Conservation (phyloP, 2,113 vertebrate genomes). For the Myodes glareolus region DNA sequence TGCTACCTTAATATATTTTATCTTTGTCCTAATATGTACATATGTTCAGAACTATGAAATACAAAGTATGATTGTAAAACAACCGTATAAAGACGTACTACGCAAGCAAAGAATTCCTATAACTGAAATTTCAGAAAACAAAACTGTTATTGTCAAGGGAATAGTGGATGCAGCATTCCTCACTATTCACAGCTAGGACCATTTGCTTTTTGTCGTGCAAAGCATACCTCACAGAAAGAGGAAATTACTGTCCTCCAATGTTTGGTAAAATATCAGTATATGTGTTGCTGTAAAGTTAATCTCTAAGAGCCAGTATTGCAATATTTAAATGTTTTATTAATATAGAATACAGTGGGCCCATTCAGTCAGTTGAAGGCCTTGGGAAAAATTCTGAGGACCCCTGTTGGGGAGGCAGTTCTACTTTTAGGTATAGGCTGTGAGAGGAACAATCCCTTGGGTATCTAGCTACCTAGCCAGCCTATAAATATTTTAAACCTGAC, state of each 20-base stretch:
- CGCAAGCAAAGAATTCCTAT: background rate
- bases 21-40: background rate
- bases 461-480: background rate
- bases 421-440: background rate
- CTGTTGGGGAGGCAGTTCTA: background rate
- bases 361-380: background rate
- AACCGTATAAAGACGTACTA: background rate
- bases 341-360: background rate
- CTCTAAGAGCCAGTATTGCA: background rate
- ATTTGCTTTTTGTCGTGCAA: background rate
- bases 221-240: background rate
- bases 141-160: background rate
- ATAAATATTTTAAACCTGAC: background rate
- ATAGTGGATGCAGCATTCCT: accelerated
- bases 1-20: background rate
- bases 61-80: background rate
- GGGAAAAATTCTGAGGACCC: background rate
- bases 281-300: background rate
- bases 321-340: background rate
- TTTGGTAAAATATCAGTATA: background rate
- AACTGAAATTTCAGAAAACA: background rate
- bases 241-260: background rate
- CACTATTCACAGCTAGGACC: accelerated
- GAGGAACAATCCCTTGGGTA: background rate
- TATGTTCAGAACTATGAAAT: background rate